Percentiles rank a stretch among this genome's conserved stretches.
These are phyloP conservation scores for Acholoe squamosa DNA, from an alignment of 2,888 invertebrate species.

Conservation along the genomic window DNA sequence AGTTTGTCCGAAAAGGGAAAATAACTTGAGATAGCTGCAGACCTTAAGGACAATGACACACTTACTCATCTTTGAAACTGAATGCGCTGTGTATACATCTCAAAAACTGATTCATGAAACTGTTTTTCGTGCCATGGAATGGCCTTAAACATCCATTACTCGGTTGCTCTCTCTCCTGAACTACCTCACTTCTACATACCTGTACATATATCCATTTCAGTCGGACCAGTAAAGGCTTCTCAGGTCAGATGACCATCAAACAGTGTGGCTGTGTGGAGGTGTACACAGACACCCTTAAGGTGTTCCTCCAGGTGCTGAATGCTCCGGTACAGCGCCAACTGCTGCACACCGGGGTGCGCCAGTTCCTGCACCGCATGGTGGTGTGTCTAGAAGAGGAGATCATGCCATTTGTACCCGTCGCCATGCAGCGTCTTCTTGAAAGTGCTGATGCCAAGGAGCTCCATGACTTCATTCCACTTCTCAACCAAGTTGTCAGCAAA, in stretches of 20 bases:
- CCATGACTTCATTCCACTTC: constrained; percentile 85
- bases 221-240: constrained; percentile 86
- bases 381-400: constrained; percentile 86
- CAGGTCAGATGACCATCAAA: constrained; percentile 85
- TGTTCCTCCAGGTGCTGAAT: constrained; percentile 85
- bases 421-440: constrained; percentile 84
- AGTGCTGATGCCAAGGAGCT: constrained; percentile 82
- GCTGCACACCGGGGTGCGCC: constrained; percentile 84
- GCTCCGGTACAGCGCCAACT: constrained; percentile 78
- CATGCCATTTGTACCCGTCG: constrained; percentile 85
- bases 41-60: too few species aligned
- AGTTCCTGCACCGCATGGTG: constrained; percentile 86
- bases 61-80: too few species aligned
- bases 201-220: constrained; percentile 75
- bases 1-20: too few species aligned
- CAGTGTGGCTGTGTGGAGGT: constrained; percentile 84
- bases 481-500: constrained; percentile 86
- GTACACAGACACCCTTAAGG: constrained; percentile 84
- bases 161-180: too few species aligned
- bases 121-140: too few species aligned
- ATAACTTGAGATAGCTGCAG: too few species aligned
- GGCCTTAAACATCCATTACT: too few species aligned
- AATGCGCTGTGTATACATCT: too few species aligned
- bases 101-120: too few species aligned
- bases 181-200: not conserved